Conservation (phyloP, 2,888 invertebrate species). For the Pseudococcus viburni region DNA sequence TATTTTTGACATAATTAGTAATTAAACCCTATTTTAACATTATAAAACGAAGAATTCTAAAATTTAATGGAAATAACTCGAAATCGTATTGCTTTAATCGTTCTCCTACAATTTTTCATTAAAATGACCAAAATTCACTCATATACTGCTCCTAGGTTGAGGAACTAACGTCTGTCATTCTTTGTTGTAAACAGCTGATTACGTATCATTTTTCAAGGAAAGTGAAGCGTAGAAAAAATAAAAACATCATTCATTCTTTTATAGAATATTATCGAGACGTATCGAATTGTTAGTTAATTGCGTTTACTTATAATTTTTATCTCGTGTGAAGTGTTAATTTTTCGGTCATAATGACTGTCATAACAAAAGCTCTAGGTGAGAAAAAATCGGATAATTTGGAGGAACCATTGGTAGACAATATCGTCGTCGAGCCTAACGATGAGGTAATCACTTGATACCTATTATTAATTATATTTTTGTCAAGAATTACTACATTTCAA, state of each 20-base stretch:
- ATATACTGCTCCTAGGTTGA: background rate
- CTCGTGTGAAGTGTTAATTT: background rate
- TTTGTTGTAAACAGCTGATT: constrained; percentile 59
- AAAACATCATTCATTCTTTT: constrained; percentile 43
- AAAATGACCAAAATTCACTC: background rate
- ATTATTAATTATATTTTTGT: background rate
- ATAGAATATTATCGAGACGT: constrained; percentile 36
- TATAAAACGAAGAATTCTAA: too few relatives aligned
- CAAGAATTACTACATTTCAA: background rate
- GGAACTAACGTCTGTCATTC: background rate
- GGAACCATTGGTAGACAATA: constrained; percentile 77
- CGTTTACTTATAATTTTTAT: background rate
- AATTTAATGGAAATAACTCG: too few relatives aligned
- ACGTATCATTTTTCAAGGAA: constrained; percentile 40
- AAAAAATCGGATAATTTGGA: constrained; percentile 80
- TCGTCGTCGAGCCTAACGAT: constrained; percentile 70
- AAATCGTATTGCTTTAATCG: background rate
- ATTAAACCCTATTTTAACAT: too few relatives aligned
- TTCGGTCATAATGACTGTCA: constrained; percentile 80
- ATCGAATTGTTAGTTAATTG: constrained; percentile 53
- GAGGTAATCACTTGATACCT: constrained; percentile 67
- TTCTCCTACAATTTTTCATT: background rate
- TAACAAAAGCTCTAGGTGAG: constrained; percentile 81
- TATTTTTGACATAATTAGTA: too few relatives aligned
- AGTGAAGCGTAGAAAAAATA: constrained; percentile 61